Conservation (phyloP, 2,113 vertebrate species). For the Alectura lathami region DNA sequence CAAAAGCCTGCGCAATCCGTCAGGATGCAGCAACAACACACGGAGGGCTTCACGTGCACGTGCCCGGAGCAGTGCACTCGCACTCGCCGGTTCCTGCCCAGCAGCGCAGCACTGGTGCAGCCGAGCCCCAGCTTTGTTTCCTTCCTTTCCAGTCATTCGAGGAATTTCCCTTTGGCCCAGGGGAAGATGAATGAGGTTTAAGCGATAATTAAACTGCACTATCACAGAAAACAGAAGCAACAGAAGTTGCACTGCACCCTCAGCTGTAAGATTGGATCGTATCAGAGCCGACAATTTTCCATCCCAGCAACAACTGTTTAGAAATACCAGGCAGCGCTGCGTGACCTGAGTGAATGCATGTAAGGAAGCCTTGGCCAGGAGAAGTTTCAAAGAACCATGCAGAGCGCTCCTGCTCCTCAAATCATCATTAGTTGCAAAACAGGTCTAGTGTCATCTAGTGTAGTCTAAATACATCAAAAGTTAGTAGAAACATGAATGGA, state of each 20-base stretch:
- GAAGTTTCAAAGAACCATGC: neutral
- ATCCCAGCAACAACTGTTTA: neutral
- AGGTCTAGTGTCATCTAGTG: neutral
- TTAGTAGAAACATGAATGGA: slow-evolving; percentile 23
- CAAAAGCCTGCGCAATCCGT: neutral
- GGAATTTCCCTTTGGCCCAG: neutral
- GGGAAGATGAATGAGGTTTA: neutral
- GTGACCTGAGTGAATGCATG: neutral
- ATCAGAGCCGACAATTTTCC: neutral
- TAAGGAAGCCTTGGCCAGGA: neutral
- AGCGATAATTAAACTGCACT: neutral
- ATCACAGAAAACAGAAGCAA: neutral
- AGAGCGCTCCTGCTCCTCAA: neutral
- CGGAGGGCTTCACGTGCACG: neutral
- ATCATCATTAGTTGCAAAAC: neutral
- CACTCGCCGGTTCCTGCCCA: neutral
- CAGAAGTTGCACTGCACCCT: neutral
- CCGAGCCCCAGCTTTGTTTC: neutral
- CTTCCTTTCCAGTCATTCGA: neutral
- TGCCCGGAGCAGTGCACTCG: neutral
- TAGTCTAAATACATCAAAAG: neutral
- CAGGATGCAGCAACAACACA: neutral
- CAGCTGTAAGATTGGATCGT: neutral
- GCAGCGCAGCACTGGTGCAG: fast-evolving
- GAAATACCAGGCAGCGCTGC: neutral